Evolutionary conservation across 2,888 invertebrate genomes (phyloP).

Genomic region (Lutraria lutraria): DNA sequence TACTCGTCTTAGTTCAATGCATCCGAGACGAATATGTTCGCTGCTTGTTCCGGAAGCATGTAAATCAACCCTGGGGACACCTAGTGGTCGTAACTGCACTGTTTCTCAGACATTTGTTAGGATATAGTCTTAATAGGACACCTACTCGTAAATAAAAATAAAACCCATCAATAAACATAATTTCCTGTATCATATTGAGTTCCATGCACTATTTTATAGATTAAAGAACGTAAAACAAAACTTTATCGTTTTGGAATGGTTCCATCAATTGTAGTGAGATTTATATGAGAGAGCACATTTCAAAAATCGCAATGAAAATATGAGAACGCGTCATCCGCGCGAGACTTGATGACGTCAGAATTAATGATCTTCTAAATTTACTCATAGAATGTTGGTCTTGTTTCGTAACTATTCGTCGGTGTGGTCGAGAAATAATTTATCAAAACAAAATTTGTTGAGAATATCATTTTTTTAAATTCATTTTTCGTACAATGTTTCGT

Average conservation of each 20-base stretch:
- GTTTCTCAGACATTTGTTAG: not conserved
- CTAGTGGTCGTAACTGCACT: not conserved
- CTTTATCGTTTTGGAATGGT: conserved; percentile 18
- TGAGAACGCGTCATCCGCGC: not conserved
- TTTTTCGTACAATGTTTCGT: too few relatives aligned
- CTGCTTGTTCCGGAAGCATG: not conserved
- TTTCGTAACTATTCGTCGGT: too few relatives aligned
- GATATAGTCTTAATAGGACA: not conserved
- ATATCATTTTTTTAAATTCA: too few relatives aligned
- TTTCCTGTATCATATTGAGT: conserved; percentile 32
- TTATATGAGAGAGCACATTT: not conserved
- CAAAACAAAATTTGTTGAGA: too few relatives aligned
- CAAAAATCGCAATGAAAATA: not conserved
- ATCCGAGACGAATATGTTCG: not conserved
- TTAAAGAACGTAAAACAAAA: conserved; percentile 22
- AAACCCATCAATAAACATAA: conserved; percentile 24
- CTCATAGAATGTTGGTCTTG: too few relatives aligned
- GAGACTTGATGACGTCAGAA: not conserved
- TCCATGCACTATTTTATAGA: not conserved
- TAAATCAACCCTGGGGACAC: not conserved
- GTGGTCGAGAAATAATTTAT: too few relatives aligned
- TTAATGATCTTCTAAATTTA: too few relatives aligned
- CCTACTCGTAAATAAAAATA: not conserved
- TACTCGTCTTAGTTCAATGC: not conserved
- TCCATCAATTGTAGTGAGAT: not conserved